Evolutionary conservation across 2,113 vertebrate genomes (phyloP).

Genomic region (Fregata magnificens): DNA sequence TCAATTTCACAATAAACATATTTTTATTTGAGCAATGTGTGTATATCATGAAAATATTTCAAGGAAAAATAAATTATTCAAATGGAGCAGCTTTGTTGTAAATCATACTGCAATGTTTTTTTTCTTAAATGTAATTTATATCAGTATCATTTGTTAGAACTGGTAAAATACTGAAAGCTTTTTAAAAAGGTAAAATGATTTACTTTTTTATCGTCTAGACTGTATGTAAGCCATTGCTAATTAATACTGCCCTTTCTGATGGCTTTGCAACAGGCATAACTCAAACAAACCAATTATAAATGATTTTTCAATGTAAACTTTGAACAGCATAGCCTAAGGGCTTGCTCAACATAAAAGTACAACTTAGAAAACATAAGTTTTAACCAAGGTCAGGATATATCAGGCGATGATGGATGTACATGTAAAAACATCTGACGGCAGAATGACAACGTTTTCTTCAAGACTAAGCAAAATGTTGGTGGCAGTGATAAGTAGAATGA

Average conservation of each 20-base stretch:
- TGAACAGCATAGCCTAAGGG: slow-evolving; percentile 73
- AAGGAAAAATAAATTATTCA: slow-evolving; percentile 24
- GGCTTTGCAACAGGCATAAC: slow-evolving; percentile 62
- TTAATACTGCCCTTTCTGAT: slow-evolving; percentile 66
- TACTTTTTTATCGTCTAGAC: slow-evolving; percentile 59
- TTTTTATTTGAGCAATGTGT: slow-evolving; percentile 46
- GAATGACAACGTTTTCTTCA: slow-evolving; percentile 43
- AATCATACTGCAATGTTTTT: neutral
- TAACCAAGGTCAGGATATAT: slow-evolving; percentile 64
- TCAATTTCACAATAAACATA: slow-evolving; percentile 42
- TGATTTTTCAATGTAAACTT: slow-evolving; percentile 75
- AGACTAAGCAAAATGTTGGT: slow-evolving; percentile 64
- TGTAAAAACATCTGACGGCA: slow-evolving; percentile 51
- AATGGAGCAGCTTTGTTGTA: neutral
- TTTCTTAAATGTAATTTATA: neutral
- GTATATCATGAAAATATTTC: slow-evolving; percentile 39
- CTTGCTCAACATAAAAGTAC: slow-evolving; percentile 72
- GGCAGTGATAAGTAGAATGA: slow-evolving; percentile 37
- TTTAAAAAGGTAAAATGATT: slow-evolving; percentile 25
- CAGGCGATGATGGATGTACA: slow-evolving; percentile 50
- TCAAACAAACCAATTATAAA: slow-evolving; percentile 77
- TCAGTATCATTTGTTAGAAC: slow-evolving; percentile 5
- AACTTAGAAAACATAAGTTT: slow-evolving; percentile 73
- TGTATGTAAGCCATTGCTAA: slow-evolving; percentile 56
- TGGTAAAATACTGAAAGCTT: slow-evolving; percentile 7